phyloP scores from a whole-genome alignment of 2,888 invertebrate genomes.

The Oscheius sp. region DNA sequence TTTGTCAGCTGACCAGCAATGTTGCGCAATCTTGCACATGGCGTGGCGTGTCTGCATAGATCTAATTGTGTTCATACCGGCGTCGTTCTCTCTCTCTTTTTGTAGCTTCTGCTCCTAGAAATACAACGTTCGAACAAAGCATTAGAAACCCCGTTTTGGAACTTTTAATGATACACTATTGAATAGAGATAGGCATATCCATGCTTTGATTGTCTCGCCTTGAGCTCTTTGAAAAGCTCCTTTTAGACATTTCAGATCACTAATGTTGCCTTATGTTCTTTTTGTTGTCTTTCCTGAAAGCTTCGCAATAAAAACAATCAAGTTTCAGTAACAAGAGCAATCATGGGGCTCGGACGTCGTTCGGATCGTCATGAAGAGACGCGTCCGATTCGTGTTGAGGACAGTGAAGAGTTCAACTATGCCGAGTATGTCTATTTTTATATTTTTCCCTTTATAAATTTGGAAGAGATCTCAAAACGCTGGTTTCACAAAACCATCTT shows the following conservation, averaged over 20 bases:
- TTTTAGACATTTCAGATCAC: too few relatives aligned
- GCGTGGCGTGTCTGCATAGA: background rate
- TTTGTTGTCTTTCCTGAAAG: too few relatives aligned
- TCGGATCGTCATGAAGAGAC: conserved; percentile 41
- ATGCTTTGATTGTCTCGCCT: too few relatives aligned
- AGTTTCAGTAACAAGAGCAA: background rate
- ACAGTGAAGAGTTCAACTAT: conserved; percentile 57
- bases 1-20: background rate
- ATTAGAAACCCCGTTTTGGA: background rate
- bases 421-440: conserved; percentile 58
- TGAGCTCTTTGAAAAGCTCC: too few relatives aligned
- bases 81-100: background rate
- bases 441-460: background rate
- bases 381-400: conserved; percentile 60
- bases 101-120: background rate
- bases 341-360: conserved; percentile 57
- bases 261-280: background rate
- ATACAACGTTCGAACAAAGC: background rate
- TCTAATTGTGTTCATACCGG: background rate
- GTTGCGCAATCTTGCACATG: conserved; percentile 20
- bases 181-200: too few relatives aligned
- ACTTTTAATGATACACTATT: too few relatives aligned
- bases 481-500: too few relatives aligned
- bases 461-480: too few relatives aligned
- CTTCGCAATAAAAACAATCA: too few relatives aligned